Conservation (phyloP, 2,113 vertebrate genomes). For the Phaetusa simplex region DNA sequence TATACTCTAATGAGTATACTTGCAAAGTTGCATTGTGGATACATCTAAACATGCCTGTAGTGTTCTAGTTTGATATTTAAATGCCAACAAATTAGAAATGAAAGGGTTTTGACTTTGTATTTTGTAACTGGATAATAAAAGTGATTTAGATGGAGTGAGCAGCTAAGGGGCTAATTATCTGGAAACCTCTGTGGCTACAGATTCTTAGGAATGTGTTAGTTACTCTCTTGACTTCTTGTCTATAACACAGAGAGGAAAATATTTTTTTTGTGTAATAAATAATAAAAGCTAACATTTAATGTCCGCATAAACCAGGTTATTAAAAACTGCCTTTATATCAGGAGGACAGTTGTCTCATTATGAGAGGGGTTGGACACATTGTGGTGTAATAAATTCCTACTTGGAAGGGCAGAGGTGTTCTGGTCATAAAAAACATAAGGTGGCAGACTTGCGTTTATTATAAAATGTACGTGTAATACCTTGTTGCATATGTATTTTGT, state of each 20-base stretch:
- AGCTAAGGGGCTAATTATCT: neutral
- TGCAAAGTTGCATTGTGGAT: neutral
- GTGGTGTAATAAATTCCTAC: neutral
- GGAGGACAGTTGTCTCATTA: neutral
- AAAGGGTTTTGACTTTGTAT: neutral
- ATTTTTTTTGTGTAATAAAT: neutral
- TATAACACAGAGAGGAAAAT: neutral
- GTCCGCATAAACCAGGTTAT: neutral
- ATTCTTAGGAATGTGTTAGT: neutral
- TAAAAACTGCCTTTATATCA: neutral
- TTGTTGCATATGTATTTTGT: neutral
- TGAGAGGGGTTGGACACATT: neutral
- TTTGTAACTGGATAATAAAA: neutral
- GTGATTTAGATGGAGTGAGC: neutral
- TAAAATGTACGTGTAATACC: neutral
- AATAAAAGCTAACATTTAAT: neutral
- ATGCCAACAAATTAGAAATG: constrained; percentile 10
- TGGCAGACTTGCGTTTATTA: neutral
- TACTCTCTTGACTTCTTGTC: neutral
- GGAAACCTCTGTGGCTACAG: neutral
- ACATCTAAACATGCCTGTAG: neutral
- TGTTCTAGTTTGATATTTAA: neutral
- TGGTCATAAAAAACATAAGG: neutral
- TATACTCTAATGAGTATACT: neutral
- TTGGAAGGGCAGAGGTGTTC: neutral